Percentiles rank a stretch among this genome's conserved stretches.
Conservation (phyloP, 2,797 vertebrate species). For the Argya squamiceps region DNA sequence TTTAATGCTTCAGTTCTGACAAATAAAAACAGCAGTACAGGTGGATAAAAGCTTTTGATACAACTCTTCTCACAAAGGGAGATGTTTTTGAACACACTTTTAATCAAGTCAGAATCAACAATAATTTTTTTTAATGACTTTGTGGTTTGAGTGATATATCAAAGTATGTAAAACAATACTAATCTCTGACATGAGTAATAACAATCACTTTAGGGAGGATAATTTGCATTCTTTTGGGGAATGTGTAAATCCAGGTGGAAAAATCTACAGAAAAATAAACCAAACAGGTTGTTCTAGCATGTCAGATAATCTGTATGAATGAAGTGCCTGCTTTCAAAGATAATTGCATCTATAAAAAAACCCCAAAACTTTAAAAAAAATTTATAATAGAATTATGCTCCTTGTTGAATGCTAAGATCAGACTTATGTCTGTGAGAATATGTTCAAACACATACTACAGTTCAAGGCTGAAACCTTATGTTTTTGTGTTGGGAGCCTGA, state of each 20-base stretch:
- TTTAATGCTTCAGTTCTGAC: neutral
- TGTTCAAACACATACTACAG: neutral
- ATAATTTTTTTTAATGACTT: neutral
- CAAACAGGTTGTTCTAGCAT: neutral
- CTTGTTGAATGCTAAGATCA: neutral
- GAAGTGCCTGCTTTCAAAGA: slow-evolving; percentile 9
- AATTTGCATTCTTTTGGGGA: neutral
- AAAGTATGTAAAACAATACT: neutral
- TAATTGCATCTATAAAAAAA: neutral
- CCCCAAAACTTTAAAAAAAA: neutral
- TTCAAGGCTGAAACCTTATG: neutral
- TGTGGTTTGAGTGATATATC: neutral
- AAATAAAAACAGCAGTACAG: neutral
- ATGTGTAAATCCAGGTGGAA: neutral
- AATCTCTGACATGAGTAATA: neutral
- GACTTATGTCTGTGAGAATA: neutral
- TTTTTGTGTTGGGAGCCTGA: neutral
- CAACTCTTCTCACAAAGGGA: neutral
- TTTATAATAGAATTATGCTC: neutral
- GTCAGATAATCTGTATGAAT: neutral
- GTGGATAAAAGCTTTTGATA: neutral
- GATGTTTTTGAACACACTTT: neutral
- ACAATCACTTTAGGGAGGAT: neutral
- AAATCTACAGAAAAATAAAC: slow-evolving; percentile 1
- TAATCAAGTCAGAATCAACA: neutral